Evolutionary conservation across 2,888 invertebrate species (phyloP).

Genomic region (Chrysina gloriosa): DNA sequence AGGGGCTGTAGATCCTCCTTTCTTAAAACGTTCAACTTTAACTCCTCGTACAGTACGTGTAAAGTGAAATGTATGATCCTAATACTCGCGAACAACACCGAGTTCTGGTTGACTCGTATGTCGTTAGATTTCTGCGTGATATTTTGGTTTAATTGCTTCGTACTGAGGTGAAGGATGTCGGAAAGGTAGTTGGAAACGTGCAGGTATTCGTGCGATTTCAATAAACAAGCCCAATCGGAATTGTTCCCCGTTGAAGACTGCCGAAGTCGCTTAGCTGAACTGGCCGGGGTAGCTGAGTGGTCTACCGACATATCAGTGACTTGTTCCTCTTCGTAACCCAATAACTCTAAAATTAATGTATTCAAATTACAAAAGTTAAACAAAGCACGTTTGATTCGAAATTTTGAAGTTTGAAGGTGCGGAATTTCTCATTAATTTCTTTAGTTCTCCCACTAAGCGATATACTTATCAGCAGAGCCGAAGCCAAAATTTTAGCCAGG

Average conservation of each 20-base stretch:
- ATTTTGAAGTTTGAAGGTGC: too few species aligned
- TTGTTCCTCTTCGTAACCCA: slow-evolving; percentile 75
- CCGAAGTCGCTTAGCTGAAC: slow-evolving; percentile 80
- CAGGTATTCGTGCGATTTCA: slow-evolving; percentile 70
- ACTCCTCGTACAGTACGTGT: slow-evolving; percentile 91
- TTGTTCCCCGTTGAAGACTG: slow-evolving; percentile 81
- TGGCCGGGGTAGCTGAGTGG: slow-evolving; percentile 63
- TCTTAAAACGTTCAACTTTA: slow-evolving; percentile 82
- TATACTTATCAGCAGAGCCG: too few species aligned
- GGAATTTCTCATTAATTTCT: too few species aligned
- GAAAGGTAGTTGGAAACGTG: slow-evolving; percentile 61
- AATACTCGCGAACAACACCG: slow-evolving; percentile 78
- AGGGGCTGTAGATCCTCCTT: slow-evolving; percentile 76
- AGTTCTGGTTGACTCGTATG: slow-evolving; percentile 71
- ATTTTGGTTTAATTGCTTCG: not conserved
- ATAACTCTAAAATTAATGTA: slow-evolving; percentile 65
- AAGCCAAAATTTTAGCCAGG: too few species aligned
- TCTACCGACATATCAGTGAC: slow-evolving; percentile 53
- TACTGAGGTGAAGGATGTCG: slow-evolving; percentile 18
- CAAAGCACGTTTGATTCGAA: too few species aligned
- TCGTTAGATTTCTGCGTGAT: slow-evolving; percentile 40
- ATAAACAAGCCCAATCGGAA: slow-evolving; percentile 82
- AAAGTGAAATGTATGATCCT: slow-evolving; percentile 82
- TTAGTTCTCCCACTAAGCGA: too few species aligned
- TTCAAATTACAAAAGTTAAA: too few species aligned